A percentile compares a stretch with the other conserved stretches of the same genome.
Conservation (phyloP, 1,140 invertebrate species). For the Brachystomella parvula region DNA sequence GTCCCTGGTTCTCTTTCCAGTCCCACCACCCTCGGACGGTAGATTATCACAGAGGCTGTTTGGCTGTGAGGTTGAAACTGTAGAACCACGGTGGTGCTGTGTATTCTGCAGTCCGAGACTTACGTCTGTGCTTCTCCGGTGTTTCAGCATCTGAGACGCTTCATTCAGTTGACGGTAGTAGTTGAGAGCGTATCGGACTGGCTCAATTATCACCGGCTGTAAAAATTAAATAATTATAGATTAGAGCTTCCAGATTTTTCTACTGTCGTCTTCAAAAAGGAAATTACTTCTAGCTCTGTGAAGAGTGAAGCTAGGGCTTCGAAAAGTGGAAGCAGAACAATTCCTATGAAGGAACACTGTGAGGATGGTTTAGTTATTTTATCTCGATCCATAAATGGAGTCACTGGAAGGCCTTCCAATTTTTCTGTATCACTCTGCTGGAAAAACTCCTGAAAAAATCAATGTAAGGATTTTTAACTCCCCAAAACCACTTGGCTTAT, state of each 20-base stretch:
- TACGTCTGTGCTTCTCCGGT: constrained; percentile 54
- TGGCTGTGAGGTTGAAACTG: constrained; percentile 12
- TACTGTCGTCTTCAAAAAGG: not conserved
- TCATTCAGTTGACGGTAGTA: constrained; percentile 59
- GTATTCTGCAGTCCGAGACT: constrained; percentile 41
- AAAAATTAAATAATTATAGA: constrained; percentile 1
- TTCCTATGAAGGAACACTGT: constrained; percentile 76
- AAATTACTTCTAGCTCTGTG: constrained; percentile 56
- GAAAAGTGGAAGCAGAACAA: constrained; percentile 71
- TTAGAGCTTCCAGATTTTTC: not conserved
- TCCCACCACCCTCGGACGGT: constrained; percentile 31
- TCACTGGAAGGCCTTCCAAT: constrained; percentile 71
- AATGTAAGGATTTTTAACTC: not conserved
- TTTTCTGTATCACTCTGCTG: constrained; percentile 77
- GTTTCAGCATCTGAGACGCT: constrained; percentile 54
- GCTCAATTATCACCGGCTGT: constrained; percentile 55
- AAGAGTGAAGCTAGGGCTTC: constrained; percentile 64
- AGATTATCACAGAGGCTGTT: constrained; percentile 35
- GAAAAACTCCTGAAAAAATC: constrained; percentile 58
- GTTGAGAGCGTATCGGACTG: constrained; percentile 54
- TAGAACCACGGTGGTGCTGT: constrained; percentile 24
- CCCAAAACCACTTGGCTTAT: not conserved
- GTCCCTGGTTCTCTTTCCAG: constrained; percentile 7
- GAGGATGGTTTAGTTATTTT: constrained; percentile 79
- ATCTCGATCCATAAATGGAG: constrained; percentile 83